Conservation (phyloP, 2,797 vertebrate species). For the Cyprinella venusta region DNA sequence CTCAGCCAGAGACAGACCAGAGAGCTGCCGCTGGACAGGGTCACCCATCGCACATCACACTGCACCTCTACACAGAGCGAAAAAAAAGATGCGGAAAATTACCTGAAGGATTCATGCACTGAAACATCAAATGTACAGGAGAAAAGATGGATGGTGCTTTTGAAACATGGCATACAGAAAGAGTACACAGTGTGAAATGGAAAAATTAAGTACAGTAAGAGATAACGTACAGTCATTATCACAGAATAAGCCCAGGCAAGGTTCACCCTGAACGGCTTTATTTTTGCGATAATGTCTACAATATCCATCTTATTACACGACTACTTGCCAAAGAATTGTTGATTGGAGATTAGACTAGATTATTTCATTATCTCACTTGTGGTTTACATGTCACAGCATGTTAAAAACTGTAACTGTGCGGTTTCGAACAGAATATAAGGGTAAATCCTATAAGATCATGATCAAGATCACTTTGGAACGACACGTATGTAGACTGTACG, state of each 20-base stretch:
- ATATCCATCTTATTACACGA: not conserved
- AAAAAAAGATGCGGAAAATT: not conserved
- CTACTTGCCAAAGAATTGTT: not conserved
- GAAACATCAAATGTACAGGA: not conserved
- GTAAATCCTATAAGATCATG: not conserved
- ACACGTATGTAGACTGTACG: not conserved
- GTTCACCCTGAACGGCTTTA: not conserved
- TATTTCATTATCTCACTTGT: not conserved
- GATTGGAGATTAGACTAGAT: not conserved
- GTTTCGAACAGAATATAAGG: not conserved
- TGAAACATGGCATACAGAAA: not conserved
- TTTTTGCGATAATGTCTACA: not conserved
- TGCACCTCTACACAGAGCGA: conserved; percentile 77
- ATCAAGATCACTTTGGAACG: not conserved
- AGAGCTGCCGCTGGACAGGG: conserved; percentile 70
- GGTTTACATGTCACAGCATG: not conserved
- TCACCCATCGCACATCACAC: conserved; percentile 81
- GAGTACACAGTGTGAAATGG: not conserved
- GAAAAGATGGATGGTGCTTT: not conserved
- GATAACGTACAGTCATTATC: conserved; percentile 12
- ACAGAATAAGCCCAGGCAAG: not conserved
- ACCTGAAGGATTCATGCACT: not conserved
- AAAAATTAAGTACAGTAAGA: not conserved
- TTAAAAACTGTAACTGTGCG: not conserved
- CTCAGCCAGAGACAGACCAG: conserved; percentile 90